Evolutionary conservation across 2,797 vertebrate species (phyloP).

Genomic region (Danio tinwini): DNA sequence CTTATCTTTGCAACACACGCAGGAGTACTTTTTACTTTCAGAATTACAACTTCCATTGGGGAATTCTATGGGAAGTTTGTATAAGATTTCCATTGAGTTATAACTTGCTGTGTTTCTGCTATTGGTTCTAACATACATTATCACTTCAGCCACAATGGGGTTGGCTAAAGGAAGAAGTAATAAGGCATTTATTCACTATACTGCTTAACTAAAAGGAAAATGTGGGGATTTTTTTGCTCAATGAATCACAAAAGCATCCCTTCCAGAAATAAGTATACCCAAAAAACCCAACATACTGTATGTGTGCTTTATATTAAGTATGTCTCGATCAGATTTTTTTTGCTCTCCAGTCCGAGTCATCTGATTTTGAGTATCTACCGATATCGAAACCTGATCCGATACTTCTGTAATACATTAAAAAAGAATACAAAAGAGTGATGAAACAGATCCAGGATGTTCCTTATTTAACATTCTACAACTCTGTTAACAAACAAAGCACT

Average conservation of each 20-base stretch:
- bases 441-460: too few species aligned
- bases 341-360: too few species aligned
- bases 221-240: background rate
- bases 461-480: too few species aligned
- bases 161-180: background rate
- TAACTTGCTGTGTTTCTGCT: background rate
- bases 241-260: background rate
- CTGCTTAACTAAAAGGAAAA: constrained; percentile 4
- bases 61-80: background rate
- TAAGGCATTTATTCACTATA: background rate
- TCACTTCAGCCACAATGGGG: background rate
- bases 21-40: constrained; percentile 3
- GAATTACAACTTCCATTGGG: background rate
- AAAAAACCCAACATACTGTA: background rate
- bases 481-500: too few species aligned
- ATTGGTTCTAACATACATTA: background rate
- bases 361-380: too few species aligned
- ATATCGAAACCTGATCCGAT: too few species aligned
- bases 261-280: background rate
- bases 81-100: constrained; percentile 5
- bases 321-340: too few species aligned
- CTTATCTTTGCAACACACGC: background rate
- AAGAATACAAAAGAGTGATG: too few species aligned
- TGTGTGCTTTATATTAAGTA: too few species aligned
- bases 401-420: too few species aligned